phyloP scores from a whole-genome alignment of 2,797 vertebrate genomes.

The Calcarius lapponicus region DNA sequence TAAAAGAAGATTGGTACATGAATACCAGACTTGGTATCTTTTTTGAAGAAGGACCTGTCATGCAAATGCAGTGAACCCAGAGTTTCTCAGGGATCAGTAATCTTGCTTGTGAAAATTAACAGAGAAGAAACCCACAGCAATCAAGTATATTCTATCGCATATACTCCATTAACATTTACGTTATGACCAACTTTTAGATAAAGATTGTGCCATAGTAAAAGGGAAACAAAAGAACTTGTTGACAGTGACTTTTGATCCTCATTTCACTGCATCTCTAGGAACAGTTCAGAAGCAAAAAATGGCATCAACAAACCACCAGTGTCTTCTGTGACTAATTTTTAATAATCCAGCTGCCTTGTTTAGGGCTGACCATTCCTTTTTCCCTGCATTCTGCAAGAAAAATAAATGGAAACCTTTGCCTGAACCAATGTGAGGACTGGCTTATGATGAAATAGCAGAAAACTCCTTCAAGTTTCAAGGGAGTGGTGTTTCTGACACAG shows the following conservation, averaged over 20 bases:
- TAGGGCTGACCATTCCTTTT: background rate
- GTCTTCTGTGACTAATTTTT: background rate
- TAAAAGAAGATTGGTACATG: background rate
- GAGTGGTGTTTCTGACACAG: background rate
- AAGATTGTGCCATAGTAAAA: background rate
- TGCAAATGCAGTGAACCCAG: background rate
- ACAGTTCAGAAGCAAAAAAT: background rate
- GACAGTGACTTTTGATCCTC: background rate
- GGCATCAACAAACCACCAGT: background rate
- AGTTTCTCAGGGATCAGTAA: background rate
- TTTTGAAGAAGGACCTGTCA: background rate
- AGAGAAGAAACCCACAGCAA: background rate
- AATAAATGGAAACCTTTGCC: background rate
- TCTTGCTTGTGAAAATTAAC: background rate
- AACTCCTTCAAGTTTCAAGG: background rate
- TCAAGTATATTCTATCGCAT: background rate
- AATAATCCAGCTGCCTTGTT: background rate
- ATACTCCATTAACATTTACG: background rate
- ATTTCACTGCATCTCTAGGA: background rate
- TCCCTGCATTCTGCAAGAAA: background rate
- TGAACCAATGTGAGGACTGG: background rate
- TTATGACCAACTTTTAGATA: background rate
- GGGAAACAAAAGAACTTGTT: background rate
- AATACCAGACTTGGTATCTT: background rate
- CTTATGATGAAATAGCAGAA: background rate